Evolutionary conservation across 2,888 invertebrate species (phyloP).

Genomic region (Pristionchus japonicus): DNA sequence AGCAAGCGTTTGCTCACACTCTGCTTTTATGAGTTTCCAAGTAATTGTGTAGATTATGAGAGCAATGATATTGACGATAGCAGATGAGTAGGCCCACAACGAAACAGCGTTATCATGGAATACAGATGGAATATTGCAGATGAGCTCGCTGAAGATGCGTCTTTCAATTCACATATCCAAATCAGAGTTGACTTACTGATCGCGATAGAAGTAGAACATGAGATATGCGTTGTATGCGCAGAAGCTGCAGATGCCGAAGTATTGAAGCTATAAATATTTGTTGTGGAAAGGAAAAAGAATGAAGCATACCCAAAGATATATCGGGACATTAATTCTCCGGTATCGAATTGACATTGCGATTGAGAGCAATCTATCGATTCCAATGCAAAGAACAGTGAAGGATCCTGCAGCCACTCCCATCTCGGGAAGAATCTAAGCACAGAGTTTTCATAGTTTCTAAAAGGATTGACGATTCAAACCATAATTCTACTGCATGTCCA

Average conservation of each 20-base stretch:
- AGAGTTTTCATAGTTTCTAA: no score
- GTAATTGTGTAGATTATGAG: neutral
- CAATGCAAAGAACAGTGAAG: slow-evolving; percentile 14
- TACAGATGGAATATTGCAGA: slow-evolving; percentile 15
- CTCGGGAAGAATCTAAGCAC: slow-evolving; percentile 7
- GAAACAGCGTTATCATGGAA: slow-evolving; percentile 10
- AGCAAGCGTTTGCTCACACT: neutral
- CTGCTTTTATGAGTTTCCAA: neutral
- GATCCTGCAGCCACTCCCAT: slow-evolving; percentile 21
- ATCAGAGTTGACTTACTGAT: slow-evolving; percentile 21
- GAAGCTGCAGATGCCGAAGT: neutral
- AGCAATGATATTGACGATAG: neutral
- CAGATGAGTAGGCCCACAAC: neutral
- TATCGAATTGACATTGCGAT: neutral
- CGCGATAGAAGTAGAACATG: neutral
- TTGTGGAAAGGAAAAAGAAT: no score
- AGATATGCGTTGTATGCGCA: slow-evolving; percentile 5
- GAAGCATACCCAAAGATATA: neutral
- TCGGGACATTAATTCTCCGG: neutral
- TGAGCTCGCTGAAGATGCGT: neutral
- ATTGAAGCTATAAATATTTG: neutral
- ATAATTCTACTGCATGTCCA: neutral
- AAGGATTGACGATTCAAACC: no score
- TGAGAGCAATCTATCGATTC: slow-evolving; percentile 10
- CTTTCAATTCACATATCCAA: neutral